These are phyloP conservation scores for Mythimna impura DNA, from an alignment of 2,888 invertebrate species.

Conservation along the genomic window DNA sequence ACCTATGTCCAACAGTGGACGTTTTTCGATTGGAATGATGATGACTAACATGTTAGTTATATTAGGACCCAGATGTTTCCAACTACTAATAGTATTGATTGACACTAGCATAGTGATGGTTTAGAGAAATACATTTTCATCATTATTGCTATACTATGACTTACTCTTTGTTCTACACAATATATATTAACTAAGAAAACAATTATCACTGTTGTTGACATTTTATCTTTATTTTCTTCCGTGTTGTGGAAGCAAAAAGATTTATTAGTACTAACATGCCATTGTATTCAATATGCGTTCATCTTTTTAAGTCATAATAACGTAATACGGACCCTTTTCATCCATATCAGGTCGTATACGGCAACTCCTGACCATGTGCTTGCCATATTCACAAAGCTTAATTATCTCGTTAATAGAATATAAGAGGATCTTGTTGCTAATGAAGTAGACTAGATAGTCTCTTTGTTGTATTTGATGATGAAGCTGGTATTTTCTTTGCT, in stretches of 20 bases:
- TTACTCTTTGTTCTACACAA: constrained; percentile 6
- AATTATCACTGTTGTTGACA: constrained; percentile 30
- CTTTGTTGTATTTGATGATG: constrained; percentile 6
- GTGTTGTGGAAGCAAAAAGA: constrained; percentile 32
- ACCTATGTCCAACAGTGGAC: too few relatives aligned
- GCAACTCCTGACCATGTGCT: neutral
- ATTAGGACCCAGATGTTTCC: too few relatives aligned
- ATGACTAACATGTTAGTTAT: too few relatives aligned
- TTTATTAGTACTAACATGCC: constrained; percentile 22
- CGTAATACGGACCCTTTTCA: constrained; percentile 1
- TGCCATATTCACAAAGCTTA: neutral
- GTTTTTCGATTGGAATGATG: too few relatives aligned
- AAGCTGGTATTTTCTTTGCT: neutral
- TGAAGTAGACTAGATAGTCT: neutral
- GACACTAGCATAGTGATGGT: neutral
- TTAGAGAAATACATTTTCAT: neutral
- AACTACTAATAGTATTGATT: neutral
- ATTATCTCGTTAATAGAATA: neutral
- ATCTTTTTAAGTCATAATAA: constrained; percentile 28
- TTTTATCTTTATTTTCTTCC: constrained; percentile 37
- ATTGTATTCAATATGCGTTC: constrained; percentile 32
- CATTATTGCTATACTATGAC: neutral
- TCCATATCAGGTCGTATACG: neutral
- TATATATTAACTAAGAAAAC: constrained; percentile 19
- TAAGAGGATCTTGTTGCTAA: constrained; percentile 18